These are phyloP conservation scores for Leptosomus discolor DNA, from an alignment of 2,113 vertebrate species.

Conservation along the genomic window DNA sequence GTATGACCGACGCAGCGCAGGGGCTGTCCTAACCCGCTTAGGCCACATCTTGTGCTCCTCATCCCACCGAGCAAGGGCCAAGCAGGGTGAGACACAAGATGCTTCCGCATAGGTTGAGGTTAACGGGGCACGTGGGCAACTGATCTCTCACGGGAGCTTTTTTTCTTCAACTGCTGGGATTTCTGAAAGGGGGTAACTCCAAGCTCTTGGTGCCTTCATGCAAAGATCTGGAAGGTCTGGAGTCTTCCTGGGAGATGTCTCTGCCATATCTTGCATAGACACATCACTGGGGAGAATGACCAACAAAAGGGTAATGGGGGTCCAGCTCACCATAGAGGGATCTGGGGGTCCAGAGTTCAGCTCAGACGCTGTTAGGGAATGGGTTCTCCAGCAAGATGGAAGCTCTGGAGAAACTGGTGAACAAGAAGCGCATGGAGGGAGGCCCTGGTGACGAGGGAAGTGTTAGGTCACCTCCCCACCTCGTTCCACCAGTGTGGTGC, in stretches of 20 bases:
- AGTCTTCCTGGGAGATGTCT: neutral
- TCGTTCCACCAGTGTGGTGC: neutral
- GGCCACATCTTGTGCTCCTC: neutral
- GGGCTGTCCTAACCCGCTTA: neutral
- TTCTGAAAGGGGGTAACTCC: neutral
- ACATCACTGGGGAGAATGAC: too few species aligned
- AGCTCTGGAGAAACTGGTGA: neutral
- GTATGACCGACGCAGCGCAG: fast-evolving
- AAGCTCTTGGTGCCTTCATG: neutral
- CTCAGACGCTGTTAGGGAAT: fast-evolving
- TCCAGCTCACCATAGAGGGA: neutral
- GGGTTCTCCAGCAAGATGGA: neutral
- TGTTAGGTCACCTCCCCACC: fast-evolving
- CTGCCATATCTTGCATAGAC: neutral
- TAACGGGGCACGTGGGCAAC: fast-evolving
- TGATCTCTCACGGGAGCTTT: fast-evolving
- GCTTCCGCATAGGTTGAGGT: neutral
- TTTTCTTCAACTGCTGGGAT: neutral
- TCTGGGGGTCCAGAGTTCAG: neutral
- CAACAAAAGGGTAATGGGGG: too few species aligned
- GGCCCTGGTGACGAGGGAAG: neutral
- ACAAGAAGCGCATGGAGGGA: fast-evolving
- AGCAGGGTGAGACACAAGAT: fast-evolving
- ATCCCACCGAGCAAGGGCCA: neutral
- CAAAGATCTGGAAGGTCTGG: neutral